Conservation (phyloP, 2,113 vertebrate species). For the Anolis sagrei region DNA sequence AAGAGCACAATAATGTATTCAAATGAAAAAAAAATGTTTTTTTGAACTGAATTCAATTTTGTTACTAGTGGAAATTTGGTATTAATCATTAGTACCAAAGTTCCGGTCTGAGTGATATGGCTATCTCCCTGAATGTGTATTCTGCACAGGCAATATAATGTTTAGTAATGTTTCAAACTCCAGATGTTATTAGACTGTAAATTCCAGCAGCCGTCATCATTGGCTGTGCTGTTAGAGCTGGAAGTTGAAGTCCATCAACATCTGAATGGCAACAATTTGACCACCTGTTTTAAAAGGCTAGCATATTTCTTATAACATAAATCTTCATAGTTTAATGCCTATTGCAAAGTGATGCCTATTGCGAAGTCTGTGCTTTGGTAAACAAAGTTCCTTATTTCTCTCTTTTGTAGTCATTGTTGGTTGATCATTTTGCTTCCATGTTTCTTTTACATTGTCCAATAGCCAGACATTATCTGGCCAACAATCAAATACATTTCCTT, state of each 20-base stretch:
- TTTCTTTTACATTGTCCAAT: no score
- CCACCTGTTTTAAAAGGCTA: neutral
- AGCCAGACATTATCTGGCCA: neutral
- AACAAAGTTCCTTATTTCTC: neutral
- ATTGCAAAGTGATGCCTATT: neutral
- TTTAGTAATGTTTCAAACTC: neutral
- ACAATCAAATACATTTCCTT: neutral
- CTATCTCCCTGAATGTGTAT: neutral
- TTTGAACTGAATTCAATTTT: neutral
- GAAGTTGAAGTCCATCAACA: no score
- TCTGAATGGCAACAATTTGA: no score
- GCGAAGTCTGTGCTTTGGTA: neutral
- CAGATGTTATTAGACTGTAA: no score
- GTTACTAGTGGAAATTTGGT: neutral
- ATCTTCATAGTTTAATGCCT: neutral
- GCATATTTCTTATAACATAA: neutral
- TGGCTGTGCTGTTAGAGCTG: no score
- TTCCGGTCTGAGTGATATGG: no score
- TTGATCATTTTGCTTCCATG: no score
- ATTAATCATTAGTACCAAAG: neutral
- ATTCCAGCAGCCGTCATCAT: no score
- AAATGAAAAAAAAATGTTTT: neutral
- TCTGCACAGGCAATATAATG: neutral
- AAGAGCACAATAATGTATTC: neutral
- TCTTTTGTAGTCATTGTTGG: no score